Conservation (phyloP, 1,140 invertebrate species). For the Apis laboriosa region DNA sequence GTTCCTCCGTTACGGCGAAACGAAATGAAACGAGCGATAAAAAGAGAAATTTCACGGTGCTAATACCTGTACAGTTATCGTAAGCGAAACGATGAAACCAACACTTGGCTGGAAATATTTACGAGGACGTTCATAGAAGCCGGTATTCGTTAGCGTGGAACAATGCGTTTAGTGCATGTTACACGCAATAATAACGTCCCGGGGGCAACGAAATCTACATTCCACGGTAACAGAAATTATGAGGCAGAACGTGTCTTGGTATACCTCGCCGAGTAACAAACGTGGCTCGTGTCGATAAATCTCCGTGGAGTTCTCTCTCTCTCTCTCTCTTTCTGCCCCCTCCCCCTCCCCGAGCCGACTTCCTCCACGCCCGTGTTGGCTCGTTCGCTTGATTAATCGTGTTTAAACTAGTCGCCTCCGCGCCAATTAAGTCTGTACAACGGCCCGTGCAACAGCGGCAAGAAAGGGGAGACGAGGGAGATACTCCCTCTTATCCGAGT, state of each 20-base stretch:
- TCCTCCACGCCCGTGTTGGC: slow-evolving; percentile 60
- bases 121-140: slow-evolving; percentile 12
- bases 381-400: slow-evolving; percentile 77
- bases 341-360: slow-evolving; percentile 49
- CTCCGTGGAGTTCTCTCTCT: slow-evolving; percentile 60
- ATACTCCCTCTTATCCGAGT: slow-evolving; percentile 26
- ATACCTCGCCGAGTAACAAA: not conserved
- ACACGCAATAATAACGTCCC: slow-evolving; percentile 46
- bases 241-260: slow-evolving; percentile 39
- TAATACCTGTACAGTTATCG: not conserved
- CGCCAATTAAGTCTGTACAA: slow-evolving; percentile 75
- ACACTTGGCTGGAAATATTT: not conserved
- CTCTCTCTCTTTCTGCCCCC: not conserved
- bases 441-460: slow-evolving; percentile 38
- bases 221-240: slow-evolving; percentile 44
- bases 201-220: slow-evolving; percentile 48
- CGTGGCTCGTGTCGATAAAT: slow-evolving; percentile 62
- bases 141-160: slow-evolving; percentile 33
- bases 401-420: slow-evolving; percentile 78
- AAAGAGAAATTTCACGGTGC: not conserved
- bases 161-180: slow-evolving; percentile 43
- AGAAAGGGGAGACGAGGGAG: slow-evolving; percentile 10
- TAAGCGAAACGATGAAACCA: too few relatives aligned
- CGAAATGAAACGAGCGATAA: not conserved
- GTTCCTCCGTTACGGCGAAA: not conserved